Conservation (phyloP, 2,888 invertebrate genomes). For the Drosophila paucipuncta region DNA sequence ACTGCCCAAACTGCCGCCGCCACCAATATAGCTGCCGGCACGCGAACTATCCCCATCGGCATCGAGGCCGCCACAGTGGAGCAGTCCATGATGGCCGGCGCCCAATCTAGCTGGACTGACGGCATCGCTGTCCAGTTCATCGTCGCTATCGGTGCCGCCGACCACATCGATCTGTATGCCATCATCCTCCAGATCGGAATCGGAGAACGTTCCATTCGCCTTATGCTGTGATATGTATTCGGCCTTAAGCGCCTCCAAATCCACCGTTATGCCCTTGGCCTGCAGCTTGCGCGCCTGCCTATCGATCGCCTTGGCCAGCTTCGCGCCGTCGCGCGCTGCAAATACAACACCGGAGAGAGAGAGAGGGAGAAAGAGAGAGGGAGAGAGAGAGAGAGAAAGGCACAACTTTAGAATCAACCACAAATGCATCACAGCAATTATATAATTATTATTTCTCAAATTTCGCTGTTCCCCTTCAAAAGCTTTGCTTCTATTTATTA, state of each 20-base stretch:
- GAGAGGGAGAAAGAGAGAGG: not conserved
- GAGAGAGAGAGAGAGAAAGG: not conserved
- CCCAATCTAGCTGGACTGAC: conserved; percentile 84
- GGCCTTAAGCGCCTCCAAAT: conserved; percentile 92
- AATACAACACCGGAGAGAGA: not conserved
- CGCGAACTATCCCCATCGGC: conserved; percentile 69
- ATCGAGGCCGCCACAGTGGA: conserved; percentile 52
- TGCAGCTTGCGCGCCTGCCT: conserved; percentile 96
- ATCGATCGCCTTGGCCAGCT: conserved; percentile 95
- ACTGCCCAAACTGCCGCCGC: conserved; percentile 70
- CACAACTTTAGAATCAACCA: not conserved
- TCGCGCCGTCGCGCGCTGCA: conserved; percentile 92
- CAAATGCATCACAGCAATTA: not conserved
- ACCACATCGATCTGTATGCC: conserved; percentile 94
- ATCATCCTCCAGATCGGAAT: conserved; percentile 89
- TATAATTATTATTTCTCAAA: not conserved
- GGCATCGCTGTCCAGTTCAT: conserved; percentile 85
- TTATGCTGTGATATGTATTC: conserved; percentile 94
- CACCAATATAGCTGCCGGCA: conserved; percentile 71
- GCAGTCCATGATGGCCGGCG: conserved; percentile 55
- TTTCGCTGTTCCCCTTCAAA: too few relatives aligned
- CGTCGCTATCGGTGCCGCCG: conserved; percentile 92
- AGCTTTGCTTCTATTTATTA: not conserved
- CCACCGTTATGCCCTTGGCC: conserved; percentile 95
- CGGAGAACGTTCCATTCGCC: conserved; percentile 87